These are phyloP conservation scores for Protosalanx chinensis DNA, from an alignment of 2,797 vertebrate species.

Conservation along the genomic window DNA sequence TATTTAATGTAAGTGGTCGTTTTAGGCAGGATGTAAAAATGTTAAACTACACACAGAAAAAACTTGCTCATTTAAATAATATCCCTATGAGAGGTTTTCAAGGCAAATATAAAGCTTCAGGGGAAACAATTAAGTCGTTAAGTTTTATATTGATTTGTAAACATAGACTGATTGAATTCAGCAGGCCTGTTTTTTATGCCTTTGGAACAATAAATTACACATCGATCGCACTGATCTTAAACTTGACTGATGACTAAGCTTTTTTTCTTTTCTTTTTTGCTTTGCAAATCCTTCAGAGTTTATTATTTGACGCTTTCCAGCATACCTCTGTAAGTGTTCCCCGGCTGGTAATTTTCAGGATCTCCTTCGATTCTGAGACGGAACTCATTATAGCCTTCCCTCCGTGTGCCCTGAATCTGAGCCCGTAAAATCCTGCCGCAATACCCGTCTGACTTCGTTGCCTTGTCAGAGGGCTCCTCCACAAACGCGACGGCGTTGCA, in stretches of 20 bases:
- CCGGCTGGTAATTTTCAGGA: constrained; percentile 88
- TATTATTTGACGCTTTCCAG: neutral
- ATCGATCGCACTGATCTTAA: neutral
- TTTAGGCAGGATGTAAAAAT: too few relatives aligned
- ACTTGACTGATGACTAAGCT: neutral
- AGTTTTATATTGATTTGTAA: too few relatives aligned
- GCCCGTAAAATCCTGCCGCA: constrained; percentile 89
- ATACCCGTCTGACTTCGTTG: constrained; percentile 82
- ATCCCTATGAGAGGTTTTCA: too few relatives aligned
- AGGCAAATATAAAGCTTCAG: too few relatives aligned
- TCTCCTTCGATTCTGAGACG: constrained; percentile 91
- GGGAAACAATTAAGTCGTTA: too few relatives aligned
- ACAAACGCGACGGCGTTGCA: constrained; percentile 77
- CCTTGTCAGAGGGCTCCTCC: constrained; percentile 83
- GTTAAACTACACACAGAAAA: too few relatives aligned
- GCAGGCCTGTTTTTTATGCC: neutral
- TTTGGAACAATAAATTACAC: constrained; percentile 5
- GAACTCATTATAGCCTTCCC: constrained; percentile 91
- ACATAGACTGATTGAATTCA: too few relatives aligned
- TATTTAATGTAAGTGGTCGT: neutral
- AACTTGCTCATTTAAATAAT: too few relatives aligned
- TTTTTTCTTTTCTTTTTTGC: neutral
- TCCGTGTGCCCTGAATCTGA: constrained; percentile 83
- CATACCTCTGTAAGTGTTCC: constrained; percentile 85
- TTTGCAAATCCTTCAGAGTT: neutral